Percentiles rank a stretch among this genome's conserved stretches.
These are phyloP conservation scores for Muscidifurax raptorellus DNA, from an alignment of 1,140 invertebrate genomes.

Conservation along the genomic window DNA sequence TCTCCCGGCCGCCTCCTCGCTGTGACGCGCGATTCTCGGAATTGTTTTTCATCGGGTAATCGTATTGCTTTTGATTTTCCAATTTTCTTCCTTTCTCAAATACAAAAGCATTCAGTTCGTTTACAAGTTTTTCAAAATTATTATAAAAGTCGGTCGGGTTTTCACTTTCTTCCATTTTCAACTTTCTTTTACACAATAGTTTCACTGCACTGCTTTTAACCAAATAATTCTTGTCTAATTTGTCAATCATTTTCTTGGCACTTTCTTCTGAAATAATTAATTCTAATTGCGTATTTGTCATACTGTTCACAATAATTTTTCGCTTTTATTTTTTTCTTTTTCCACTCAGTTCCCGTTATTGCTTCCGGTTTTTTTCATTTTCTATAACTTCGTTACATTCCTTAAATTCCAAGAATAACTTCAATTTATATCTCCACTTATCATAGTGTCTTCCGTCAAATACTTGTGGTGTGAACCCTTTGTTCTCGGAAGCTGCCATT, in stretches of 20 bases:
- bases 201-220: neutral
- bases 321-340: conserved; percentile 57
- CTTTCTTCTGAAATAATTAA: conserved; percentile 55
- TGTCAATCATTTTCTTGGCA: conserved; percentile 59
- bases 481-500: neutral
- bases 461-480: conserved; percentile 46
- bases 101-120: conserved; percentile 53
- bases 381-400: no score
- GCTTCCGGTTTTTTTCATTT: conserved; percentile 8
- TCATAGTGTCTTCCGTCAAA: conserved; percentile 51
- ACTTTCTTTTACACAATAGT: conserved; percentile 55
- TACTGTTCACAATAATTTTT: no score
- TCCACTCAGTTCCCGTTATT: conserved; percentile 50
- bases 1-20: no score
- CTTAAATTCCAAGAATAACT: no score
- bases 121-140: conserved; percentile 62
- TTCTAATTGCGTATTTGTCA: conserved; percentile 62
- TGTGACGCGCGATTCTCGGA: no score
- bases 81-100: no score
- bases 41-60: no score
- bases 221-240: conserved; percentile 46
- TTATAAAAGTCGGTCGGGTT: no score
- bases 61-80: no score
- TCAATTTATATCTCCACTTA: conserved; percentile 51
- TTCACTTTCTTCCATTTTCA: conserved; percentile 58